A percentile compares a stretch with the other conserved stretches of the same genome.
Conservation (phyloP, 30 jellyfish, hydroid and myxozoan genomes). For the Sanderia malayensis region DNA sequence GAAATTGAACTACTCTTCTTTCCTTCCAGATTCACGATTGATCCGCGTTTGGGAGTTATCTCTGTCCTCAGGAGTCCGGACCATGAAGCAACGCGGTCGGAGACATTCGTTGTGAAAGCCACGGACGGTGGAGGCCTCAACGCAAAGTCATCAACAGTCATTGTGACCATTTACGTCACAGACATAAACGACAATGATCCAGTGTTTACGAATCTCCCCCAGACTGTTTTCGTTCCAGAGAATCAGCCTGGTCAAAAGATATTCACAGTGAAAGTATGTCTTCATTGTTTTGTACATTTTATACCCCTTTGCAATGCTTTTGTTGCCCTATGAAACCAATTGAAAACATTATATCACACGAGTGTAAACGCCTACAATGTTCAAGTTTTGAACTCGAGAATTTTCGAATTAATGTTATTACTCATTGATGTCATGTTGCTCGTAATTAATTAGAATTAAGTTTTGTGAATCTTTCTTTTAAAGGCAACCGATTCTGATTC, state of each 20-base stretch:
- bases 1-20: no score
- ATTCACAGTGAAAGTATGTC: constrained; percentile 41
- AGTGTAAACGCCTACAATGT: no score
- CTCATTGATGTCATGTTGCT: no score
- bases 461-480: neutral
- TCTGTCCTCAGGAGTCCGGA: constrained; percentile 36
- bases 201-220: constrained; percentile 39
- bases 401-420: no score
- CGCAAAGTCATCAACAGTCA: constrained; percentile 38
- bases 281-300: no score
- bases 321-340: no score
- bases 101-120: constrained; percentile 55
- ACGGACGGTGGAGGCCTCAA: constrained; percentile 58
- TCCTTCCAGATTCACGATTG: constrained; percentile 36
- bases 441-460: no score
- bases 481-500: constrained; percentile 77
- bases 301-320: no score
- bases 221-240: constrained; percentile 42
- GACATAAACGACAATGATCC: constrained; percentile 91
- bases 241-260: constrained; percentile 24
- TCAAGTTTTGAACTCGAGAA: no score
- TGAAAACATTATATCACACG: no score
- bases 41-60: constrained; percentile 51
- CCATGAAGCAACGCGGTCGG: constrained; percentile 36
- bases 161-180: constrained; percentile 39